Evolutionary conservation across 2,113 vertebrate species (phyloP).

Genomic region (Siniperca knerii): DNA sequence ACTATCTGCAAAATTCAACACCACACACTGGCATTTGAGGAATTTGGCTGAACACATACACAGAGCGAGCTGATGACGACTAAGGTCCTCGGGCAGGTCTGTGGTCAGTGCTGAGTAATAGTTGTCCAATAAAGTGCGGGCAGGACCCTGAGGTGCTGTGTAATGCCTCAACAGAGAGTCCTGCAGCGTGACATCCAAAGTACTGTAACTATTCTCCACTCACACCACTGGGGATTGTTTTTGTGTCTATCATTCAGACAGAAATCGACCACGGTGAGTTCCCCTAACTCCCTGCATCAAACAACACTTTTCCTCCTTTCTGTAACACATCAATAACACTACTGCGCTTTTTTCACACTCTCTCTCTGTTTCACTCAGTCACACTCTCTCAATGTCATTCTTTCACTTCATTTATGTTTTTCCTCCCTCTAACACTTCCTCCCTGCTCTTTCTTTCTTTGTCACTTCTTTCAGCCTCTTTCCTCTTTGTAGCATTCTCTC

Average conservation of each 20-base stretch:
- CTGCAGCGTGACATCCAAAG: conserved; percentile 40
- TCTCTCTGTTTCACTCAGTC: conserved; percentile 27
- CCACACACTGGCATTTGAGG: conserved; percentile 9
- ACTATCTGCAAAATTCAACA: conserved; percentile 9
- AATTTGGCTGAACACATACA: conserved; percentile 16
- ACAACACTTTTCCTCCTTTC: conserved; percentile 45
- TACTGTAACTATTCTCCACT: conserved; percentile 42
- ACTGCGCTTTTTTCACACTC: conserved; percentile 20
- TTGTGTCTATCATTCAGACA: conserved; percentile 55
- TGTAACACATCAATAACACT: conserved; percentile 58
- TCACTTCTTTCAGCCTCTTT: conserved; percentile 9
- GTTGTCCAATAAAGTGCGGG: conserved; percentile 13
- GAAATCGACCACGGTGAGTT: conserved; percentile 46
- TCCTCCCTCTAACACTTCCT: conserved; percentile 23
- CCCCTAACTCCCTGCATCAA: conserved; percentile 42
- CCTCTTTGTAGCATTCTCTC: background rate
- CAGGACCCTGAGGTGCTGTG: conserved; percentile 3
- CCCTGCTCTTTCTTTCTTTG: conserved; percentile 5
- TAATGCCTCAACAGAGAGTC: conserved; percentile 36
- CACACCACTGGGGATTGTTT: conserved; percentile 44
- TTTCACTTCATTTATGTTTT: conserved; percentile 19
- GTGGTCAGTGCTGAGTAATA: conserved; percentile 27
- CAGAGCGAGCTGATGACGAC: conserved; percentile 12
- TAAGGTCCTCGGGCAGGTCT: conserved; percentile 4
- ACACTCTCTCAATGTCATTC: conserved; percentile 23